phyloP scores from a whole-genome alignment of 2,113 vertebrate genomes.

The Pygathrix nemaeus region DNA sequence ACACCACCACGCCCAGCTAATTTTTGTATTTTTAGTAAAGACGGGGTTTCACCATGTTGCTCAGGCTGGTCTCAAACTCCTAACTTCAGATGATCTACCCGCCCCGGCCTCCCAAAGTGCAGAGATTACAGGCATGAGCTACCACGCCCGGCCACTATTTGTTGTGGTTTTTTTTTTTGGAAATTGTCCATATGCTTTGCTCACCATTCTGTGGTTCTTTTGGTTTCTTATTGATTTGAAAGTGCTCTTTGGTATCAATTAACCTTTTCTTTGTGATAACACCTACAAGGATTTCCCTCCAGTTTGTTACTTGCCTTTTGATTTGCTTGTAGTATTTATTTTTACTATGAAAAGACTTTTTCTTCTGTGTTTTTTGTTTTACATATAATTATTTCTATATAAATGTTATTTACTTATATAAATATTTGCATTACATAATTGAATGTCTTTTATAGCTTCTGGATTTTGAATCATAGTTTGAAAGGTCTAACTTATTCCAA shows the following conservation, averaged over 20 bases:
- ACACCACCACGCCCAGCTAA: too few species aligned
- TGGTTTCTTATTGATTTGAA: neutral
- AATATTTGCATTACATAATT: neutral
- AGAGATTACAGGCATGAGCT: too few species aligned
- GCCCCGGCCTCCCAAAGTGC: too few species aligned
- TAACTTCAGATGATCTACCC: too few species aligned
- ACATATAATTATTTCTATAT: neutral
- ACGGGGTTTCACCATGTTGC: too few species aligned
- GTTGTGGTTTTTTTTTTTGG: neutral
- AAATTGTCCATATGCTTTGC: neutral
- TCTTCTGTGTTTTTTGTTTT: neutral
- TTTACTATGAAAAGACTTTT: neutral
- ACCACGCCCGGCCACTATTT: neutral
- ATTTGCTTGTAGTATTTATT: neutral
- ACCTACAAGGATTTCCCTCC: neutral
- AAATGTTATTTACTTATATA: neutral
- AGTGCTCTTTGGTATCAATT: neutral
- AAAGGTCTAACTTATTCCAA: neutral
- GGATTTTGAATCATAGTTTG: neutral
- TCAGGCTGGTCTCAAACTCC: too few species aligned
- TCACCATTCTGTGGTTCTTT: neutral
- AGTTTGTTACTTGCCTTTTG: neutral
- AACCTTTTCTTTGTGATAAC: neutral
- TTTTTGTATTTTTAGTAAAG: too few species aligned
- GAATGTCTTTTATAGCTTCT: neutral